phyloP scores from a whole-genome alignment of 30 jellyfish, hydroid and myxozoan species.

The Aurelia aurita region DNA sequence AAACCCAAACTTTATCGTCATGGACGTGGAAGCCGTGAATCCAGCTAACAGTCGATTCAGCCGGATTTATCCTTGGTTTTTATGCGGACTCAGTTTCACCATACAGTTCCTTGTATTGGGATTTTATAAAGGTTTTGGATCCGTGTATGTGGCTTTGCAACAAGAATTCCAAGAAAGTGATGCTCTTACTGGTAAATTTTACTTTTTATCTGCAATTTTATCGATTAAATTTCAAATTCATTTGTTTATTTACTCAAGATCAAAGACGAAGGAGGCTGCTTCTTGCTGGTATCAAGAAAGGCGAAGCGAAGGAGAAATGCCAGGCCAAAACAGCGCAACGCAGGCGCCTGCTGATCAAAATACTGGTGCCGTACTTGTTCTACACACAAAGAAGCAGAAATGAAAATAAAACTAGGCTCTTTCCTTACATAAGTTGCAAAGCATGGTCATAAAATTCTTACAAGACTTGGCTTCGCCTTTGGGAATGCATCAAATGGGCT shows the following conservation, averaged over 20 bases:
- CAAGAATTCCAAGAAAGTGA: constrained; percentile 79
- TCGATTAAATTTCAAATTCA: too few species aligned
- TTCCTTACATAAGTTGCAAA: too few species aligned
- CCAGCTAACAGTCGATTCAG: constrained; percentile 78
- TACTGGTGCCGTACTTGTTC: neutral
- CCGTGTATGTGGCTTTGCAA: constrained; percentile 78
- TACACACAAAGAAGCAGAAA: neutral
- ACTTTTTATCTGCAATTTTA: neutral
- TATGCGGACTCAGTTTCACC: constrained; percentile 84
- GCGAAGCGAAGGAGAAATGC: too few species aligned
- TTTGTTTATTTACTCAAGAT: too few species aligned
- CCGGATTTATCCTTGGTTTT: constrained; percentile 82
- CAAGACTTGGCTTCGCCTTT: too few species aligned
- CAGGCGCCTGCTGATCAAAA: too few species aligned
- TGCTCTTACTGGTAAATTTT: constrained; percentile 81
- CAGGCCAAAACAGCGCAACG: too few species aligned
- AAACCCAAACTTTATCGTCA: constrained; percentile 62
- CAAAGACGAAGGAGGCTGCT: too few species aligned
- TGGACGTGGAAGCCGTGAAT: constrained; percentile 84
- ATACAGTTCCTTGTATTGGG: constrained; percentile 93
- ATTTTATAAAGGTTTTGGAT: constrained; percentile 87
- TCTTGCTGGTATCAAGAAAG: too few species aligned
- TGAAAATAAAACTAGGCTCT: neutral
- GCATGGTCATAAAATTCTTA: too few species aligned
- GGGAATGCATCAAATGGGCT: too few species aligned